A percentile compares a stretch with the other conserved stretches of the same genome.
These are phyloP conservation scores for Aleiodes leptofemur DNA, from an alignment of 2,888 invertebrate genomes.

Conservation along the genomic window DNA sequence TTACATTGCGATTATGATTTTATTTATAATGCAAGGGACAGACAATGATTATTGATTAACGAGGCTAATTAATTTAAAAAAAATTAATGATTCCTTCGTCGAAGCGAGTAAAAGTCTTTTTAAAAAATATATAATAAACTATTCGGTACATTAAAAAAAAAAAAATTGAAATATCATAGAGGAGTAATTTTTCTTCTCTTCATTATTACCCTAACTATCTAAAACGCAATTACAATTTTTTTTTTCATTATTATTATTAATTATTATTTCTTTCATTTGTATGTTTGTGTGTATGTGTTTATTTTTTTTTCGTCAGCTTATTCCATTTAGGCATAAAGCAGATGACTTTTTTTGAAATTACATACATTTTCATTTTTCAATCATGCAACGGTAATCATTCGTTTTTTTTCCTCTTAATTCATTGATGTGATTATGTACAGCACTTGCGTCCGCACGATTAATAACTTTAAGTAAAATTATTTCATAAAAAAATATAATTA, in stretches of 20 bases:
- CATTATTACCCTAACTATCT: slow-evolving; percentile 26
- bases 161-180: slow-evolving; percentile 28
- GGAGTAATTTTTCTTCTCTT: slow-evolving; percentile 1
- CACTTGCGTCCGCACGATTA: slow-evolving; percentile 37
- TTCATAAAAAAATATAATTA: slow-evolving; percentile 38
- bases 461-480: slow-evolving; percentile 20
- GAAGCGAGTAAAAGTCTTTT: slow-evolving; percentile 50
- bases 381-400: slow-evolving; percentile 20
- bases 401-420: neutral
- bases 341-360: slow-evolving; percentile 20
- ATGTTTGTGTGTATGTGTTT: neutral
- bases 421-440: slow-evolving; percentile 54
- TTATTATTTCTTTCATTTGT: neutral
- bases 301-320: neutral
- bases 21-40: slow-evolving; percentile 34
- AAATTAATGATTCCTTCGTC: slow-evolving; percentile 20
- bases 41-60: slow-evolving; percentile 33
- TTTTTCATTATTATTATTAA: neutral
- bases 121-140: slow-evolving; percentile 53
- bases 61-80: slow-evolving; percentile 16
- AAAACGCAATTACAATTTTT: slow-evolving; percentile 30
- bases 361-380: neutral
- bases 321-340: slow-evolving; percentile 32
- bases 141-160: slow-evolving; percentile 48
- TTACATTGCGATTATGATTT: slow-evolving; percentile 36